A percentile compares a stretch with the other conserved stretches of the same genome.
These are phyloP conservation scores for Staurois parvus DNA, from an alignment of 2,797 vertebrate species.

Conservation along the genomic window DNA sequence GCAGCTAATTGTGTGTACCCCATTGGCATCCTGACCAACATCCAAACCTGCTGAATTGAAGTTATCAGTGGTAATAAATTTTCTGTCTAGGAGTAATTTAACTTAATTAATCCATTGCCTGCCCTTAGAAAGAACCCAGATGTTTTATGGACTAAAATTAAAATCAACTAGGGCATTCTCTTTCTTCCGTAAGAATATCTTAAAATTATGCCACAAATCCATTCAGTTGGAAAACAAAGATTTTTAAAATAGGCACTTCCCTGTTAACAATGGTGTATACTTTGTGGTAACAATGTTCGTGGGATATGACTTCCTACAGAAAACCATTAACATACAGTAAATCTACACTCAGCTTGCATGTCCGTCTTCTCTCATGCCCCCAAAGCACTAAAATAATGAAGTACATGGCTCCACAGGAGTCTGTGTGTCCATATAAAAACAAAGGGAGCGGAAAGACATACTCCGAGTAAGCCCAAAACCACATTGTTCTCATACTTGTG, in stretches of 20 bases:
- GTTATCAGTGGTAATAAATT: too few relatives aligned
- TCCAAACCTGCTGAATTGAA: too few relatives aligned
- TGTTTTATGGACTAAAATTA: too few relatives aligned
- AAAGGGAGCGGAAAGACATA: conserved; percentile 56
- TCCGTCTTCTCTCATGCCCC: conserved; percentile 8
- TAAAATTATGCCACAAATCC: too few relatives aligned
- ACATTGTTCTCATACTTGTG: conserved; percentile 67
- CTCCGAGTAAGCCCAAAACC: conserved; percentile 41
- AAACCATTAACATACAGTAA: conserved; percentile 30
- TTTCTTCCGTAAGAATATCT: too few relatives aligned
- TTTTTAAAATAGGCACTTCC: not conserved
- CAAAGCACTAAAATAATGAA: conserved; percentile 9
- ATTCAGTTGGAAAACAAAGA: not conserved
- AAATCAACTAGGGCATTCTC: too few relatives aligned
- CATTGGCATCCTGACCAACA: too few relatives aligned
- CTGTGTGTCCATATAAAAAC: conserved; percentile 11
- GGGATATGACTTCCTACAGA: conserved; percentile 10
- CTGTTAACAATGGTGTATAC: conserved; percentile 8
- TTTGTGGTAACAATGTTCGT: not conserved
- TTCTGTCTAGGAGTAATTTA: too few relatives aligned
- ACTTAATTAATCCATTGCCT: too few relatives aligned
- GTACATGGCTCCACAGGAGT: conserved; percentile 51
- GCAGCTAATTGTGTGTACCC: too few relatives aligned
- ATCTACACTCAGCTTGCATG: not conserved
- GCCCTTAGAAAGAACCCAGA: too few relatives aligned